A percentile compares a stretch with the other conserved stretches of the same genome.
Evolutionary conservation across 2,888 invertebrate genomes (phyloP).

Genomic region (Apotomis capreana): DNA sequence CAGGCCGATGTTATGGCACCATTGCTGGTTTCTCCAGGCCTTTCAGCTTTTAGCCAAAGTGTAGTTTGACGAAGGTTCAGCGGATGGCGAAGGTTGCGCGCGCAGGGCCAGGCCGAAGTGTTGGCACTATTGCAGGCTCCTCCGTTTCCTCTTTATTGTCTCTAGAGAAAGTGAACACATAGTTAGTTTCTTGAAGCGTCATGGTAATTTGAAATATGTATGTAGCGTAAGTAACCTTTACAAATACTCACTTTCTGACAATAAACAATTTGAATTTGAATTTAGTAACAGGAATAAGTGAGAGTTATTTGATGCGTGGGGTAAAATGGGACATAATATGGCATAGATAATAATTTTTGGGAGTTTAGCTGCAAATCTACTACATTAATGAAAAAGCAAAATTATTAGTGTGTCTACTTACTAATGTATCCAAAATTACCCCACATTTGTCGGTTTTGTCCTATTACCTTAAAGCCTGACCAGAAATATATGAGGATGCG

Average conservation of each 20-base stretch:
- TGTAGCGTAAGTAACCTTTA: too few relatives aligned
- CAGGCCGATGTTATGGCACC: too few relatives aligned
- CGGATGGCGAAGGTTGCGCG: slow-evolving; percentile 63
- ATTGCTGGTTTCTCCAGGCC: too few relatives aligned
- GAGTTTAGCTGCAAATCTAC: too few relatives aligned
- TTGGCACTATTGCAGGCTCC: slow-evolving; percentile 74
- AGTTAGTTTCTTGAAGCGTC: too few relatives aligned
- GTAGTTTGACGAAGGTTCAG: slow-evolving; percentile 44
- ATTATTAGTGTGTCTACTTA: background rate
- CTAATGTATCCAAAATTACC: background rate
- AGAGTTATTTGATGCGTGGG: background rate
- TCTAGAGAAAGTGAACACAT: slow-evolving; percentile 52
- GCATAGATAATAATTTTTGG: background rate
- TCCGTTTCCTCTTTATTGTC: slow-evolving; percentile 61
- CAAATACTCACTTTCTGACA: too few relatives aligned
- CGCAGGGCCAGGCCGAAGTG: slow-evolving; percentile 68
- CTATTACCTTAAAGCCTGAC: background rate
- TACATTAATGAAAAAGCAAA: background rate
- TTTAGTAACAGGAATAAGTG: background rate
- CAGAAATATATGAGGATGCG: too few relatives aligned
- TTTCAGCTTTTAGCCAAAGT: too few relatives aligned
- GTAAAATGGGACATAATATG: background rate
- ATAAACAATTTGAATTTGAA: too few relatives aligned
- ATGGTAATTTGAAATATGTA: too few relatives aligned
- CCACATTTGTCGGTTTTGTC: background rate